These are phyloP conservation scores for Macrosteles quadrilineatus DNA, from an alignment of 1,140 invertebrate genomes.

Conservation along the genomic window DNA sequence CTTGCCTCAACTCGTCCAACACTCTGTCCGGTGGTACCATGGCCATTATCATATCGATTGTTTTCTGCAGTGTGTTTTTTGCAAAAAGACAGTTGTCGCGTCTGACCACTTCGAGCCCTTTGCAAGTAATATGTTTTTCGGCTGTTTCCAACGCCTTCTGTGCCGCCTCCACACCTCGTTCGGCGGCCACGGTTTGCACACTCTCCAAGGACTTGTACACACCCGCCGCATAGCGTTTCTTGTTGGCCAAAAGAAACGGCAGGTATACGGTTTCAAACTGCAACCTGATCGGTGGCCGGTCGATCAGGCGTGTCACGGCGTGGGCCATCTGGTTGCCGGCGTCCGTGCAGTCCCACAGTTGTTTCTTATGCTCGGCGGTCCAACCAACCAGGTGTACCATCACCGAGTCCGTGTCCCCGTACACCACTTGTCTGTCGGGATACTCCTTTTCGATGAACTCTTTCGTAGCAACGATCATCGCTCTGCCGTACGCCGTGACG, in stretches of 20 bases:
- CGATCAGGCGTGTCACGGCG: neutral
- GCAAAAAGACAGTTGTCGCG: conserved; percentile 4
- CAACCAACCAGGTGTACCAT: neutral
- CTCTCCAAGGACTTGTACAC: neutral
- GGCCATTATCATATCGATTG: neutral
- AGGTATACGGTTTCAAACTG: neutral
- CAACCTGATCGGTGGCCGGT: neutral
- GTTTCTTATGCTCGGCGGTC: neutral
- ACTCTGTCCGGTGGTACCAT: neutral
- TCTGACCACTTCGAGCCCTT: neutral
- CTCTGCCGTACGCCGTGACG: neutral
- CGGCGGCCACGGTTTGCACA: neutral
- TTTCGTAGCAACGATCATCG: neutral
- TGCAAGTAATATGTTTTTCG: neutral
- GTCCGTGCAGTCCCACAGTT: neutral
- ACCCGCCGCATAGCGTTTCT: conserved; percentile 3
- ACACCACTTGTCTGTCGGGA: neutral
- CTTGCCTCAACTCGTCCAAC: neutral
- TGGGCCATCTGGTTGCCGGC: neutral
- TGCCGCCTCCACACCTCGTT: too few relatives aligned
- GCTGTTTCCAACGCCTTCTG: too few relatives aligned
- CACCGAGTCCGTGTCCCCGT: neutral
- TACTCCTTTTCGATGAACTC: neutral
- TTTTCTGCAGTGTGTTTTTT: neutral
- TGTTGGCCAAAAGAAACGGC: neutral